These are phyloP conservation scores for Atta colombica DNA, from an alignment of 1,140 invertebrate genomes.

Conservation along the genomic window DNA sequence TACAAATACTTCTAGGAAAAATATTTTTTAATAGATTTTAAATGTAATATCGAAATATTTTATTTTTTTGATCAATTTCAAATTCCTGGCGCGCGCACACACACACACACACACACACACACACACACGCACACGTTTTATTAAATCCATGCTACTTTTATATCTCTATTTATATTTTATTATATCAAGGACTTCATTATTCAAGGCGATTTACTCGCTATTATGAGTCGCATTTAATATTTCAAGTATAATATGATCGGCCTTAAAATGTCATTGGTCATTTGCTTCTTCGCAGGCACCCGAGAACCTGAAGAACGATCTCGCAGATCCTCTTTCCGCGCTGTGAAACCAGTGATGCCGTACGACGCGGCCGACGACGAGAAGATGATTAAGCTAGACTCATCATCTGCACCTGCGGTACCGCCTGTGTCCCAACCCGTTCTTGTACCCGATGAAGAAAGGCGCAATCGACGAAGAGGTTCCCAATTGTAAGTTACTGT, in stretches of 20 bases:
- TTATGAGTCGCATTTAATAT: slow-evolving; percentile 27
- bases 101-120: too few relatives aligned
- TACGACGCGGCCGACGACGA: slow-evolving; percentile 85
- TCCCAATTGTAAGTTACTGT: slow-evolving; percentile 91
- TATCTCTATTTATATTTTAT: not conserved
- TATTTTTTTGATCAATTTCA: not conserved
- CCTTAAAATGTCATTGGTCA: slow-evolving; percentile 40
- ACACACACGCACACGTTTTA: not conserved
- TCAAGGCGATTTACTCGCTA: slow-evolving; percentile 26
- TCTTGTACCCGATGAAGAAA: slow-evolving; percentile 90
- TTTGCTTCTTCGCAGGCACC: slow-evolving; percentile 72
- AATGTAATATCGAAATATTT: not conserved
- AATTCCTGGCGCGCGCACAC: too few relatives aligned
- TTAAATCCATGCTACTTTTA: slow-evolving; percentile 3
- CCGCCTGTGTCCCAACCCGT: slow-evolving; percentile 86
- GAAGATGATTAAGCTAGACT: slow-evolving; percentile 86
- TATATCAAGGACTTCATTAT: not conserved
- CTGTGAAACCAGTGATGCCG: slow-evolving; percentile 80
- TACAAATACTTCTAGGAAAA: not conserved
- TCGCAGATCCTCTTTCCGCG: slow-evolving; percentile 90
- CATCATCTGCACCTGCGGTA: slow-evolving; percentile 84
- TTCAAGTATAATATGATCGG: slow-evolving; percentile 23
- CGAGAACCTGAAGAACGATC: slow-evolving; percentile 81
- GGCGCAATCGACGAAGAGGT: slow-evolving; percentile 90
- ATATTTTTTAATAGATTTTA: not conserved